Conservation (phyloP, 1,140 invertebrate species). For the Brachionus koreanus region DNA sequence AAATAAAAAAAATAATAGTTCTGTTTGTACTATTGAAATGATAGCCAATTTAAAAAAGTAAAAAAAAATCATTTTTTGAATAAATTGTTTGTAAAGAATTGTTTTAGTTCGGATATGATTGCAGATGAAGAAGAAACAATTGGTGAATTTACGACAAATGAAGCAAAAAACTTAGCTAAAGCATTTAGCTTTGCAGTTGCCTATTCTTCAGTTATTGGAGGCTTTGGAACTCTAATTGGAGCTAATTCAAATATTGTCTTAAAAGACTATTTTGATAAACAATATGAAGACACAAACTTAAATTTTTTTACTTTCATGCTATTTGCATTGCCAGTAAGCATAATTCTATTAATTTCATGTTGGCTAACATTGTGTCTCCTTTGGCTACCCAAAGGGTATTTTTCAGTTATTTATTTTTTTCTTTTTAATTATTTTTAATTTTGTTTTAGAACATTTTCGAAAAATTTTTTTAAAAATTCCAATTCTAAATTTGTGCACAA, state of each 20-base stretch:
- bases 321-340: neutral
- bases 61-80: neutral
- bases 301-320: conserved; percentile 20
- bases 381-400: conserved; percentile 20
- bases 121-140: neutral
- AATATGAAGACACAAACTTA: neutral
- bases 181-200: conserved; percentile 65
- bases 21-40: neutral
- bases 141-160: neutral
- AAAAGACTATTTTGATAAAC: conserved; percentile 67
- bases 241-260: conserved; percentile 82
- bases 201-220: conserved; percentile 75
- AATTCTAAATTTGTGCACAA: neutral
- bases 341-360: neutral
- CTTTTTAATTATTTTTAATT: neutral
- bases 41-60: neutral
- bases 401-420: neutral
- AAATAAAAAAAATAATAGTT: neutral
- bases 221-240: conserved; percentile 78
- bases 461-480: neutral
- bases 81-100: neutral
- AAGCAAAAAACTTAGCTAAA: conserved; percentile 12
- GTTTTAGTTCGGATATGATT: neutral
- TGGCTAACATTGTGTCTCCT: neutral
- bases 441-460: neutral